A percentile compares a stretch with the other conserved stretches of the same genome.
Conservation (phyloP, 37 sponge, comb jelly and placozoan genomes). For the Spongilla lacustris region DNA sequence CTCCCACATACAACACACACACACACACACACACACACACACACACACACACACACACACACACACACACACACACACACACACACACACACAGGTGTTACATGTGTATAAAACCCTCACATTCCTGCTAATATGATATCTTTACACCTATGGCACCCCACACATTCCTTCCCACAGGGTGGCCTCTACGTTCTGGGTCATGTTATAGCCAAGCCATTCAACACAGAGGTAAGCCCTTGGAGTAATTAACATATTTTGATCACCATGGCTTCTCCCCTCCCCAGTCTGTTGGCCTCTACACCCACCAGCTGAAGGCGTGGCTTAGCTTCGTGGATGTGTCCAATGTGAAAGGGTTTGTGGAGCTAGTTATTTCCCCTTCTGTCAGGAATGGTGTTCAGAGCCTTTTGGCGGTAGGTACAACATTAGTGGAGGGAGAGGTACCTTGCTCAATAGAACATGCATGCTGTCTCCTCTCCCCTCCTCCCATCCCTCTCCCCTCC, state of each 20-base stretch:
- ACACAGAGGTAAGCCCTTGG: slow-evolving; percentile 39
- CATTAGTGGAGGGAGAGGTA: no score
- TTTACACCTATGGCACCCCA: no score
- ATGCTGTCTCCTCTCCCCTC: neutral
- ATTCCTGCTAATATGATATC: no score
- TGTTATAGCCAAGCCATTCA: slow-evolving; percentile 72
- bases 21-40: no score
- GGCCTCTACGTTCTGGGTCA: slow-evolving; percentile 89
- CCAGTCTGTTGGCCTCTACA: slow-evolving; percentile 55
- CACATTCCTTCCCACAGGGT: slow-evolving; percentile 47
- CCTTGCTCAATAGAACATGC: no score
- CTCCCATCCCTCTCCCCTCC: neutral
- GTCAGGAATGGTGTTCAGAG: slow-evolving; percentile 80
- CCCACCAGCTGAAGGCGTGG: slow-evolving; percentile 80
- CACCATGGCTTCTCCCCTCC: neutral
- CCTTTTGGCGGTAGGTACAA: slow-evolving; percentile 65
- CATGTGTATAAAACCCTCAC: no score
- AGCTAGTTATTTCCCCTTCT: slow-evolving; percentile 75
- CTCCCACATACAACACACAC: no score
- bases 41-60: no score
- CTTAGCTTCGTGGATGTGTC: slow-evolving; percentile 87
- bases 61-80: no score
- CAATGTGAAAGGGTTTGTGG: slow-evolving; percentile 96
- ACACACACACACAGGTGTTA: no score
- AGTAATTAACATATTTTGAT: neutral